These are phyloP conservation scores for Tapirus indicus DNA, from an alignment of 2,797 vertebrate species.

Conservation along the genomic window DNA sequence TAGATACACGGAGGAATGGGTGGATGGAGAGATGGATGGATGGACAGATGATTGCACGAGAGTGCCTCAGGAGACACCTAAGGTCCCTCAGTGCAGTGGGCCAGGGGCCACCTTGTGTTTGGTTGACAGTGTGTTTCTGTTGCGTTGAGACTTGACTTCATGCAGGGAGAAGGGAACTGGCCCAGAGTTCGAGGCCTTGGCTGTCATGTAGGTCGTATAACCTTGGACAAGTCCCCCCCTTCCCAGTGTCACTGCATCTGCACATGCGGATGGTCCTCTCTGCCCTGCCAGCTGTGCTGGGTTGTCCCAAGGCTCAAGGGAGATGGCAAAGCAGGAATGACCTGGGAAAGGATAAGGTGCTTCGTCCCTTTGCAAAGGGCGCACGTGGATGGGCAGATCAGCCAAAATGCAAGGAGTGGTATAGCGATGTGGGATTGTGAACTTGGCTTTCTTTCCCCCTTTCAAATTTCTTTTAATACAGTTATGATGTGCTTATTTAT, in stretches of 20 bases:
- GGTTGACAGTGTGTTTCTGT: neutral
- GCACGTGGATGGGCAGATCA: fast-evolving
- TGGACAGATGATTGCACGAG: fast-evolving
- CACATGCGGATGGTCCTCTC: neutral
- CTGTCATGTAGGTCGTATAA: no score
- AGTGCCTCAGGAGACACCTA: neutral
- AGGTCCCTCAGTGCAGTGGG: neutral
- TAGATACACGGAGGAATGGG: no score
- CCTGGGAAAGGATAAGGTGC: neutral
- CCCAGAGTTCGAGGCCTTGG: neutral
- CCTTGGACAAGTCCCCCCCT: neutral
- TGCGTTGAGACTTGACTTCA: fast-evolving
- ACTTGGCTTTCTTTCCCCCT: neutral
- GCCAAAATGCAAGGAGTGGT: neutral
- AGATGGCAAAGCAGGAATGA: neutral
- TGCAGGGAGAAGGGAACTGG: neutral
- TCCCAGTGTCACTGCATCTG: neutral
- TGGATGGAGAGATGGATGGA: fast-evolving
- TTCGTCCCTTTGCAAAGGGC: fast-evolving
- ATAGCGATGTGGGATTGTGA: fast-evolving
- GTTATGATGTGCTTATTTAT: neutral
- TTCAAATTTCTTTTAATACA: neutral
- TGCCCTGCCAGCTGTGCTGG: neutral
- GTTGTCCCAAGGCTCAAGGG: neutral
- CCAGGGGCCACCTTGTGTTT: neutral